Percentiles rank a stretch among this genome's conserved stretches.
phyloP scores from a whole-genome alignment of 2,888 invertebrate genomes.

The Minunthozetes semirufus region DNA sequence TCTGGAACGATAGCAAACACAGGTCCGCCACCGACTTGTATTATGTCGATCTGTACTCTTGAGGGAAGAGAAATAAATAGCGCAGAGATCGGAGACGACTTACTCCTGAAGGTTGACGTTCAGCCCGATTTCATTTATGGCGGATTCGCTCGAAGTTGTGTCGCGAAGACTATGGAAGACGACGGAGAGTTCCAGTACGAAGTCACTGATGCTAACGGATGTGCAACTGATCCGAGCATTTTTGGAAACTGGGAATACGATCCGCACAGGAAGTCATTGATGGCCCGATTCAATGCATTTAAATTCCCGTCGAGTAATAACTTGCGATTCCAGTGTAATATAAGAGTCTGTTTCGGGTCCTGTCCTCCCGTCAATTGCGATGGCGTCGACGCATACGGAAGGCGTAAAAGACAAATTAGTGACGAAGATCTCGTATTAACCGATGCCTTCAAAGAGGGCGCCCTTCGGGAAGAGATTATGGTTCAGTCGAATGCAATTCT shows the following conservation, averaged over 20 bases:
- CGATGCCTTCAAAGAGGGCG: slow-evolving; percentile 62
- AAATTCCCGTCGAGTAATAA: slow-evolving; percentile 92
- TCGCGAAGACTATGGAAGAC: slow-evolving; percentile 72
- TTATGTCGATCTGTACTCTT: slow-evolving; percentile 81
- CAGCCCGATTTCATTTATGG: slow-evolving; percentile 67
- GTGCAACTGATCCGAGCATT: slow-evolving; percentile 83
- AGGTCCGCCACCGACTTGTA: slow-evolving; percentile 83
- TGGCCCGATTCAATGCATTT: slow-evolving; percentile 85
- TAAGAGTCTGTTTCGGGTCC: slow-evolving; percentile 86
- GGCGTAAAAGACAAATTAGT: slow-evolving; percentile 56
- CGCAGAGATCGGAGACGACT: slow-evolving; percentile 83
- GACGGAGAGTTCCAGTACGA: slow-evolving; percentile 87
- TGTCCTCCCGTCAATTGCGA: slow-evolving; percentile 92
- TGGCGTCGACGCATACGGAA: slow-evolving; percentile 81
- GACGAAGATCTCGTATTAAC: slow-evolving; percentile 53
- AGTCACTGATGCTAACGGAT: slow-evolving; percentile 87
- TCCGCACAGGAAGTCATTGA: slow-evolving; percentile 71
- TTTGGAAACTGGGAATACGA: slow-evolving; percentile 90
- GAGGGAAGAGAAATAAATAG: slow-evolving; percentile 80
- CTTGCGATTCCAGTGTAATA: slow-evolving; percentile 90
- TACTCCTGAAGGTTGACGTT: slow-evolving; percentile 75
- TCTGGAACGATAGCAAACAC: slow-evolving; percentile 92
- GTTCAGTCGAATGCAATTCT: slow-evolving; percentile 85
- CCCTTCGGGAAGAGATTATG: slow-evolving; percentile 82
- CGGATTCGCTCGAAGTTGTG: slow-evolving; percentile 84